Evolutionary conservation across 2,888 invertebrate genomes (phyloP).

Genomic region (Actias luna): DNA sequence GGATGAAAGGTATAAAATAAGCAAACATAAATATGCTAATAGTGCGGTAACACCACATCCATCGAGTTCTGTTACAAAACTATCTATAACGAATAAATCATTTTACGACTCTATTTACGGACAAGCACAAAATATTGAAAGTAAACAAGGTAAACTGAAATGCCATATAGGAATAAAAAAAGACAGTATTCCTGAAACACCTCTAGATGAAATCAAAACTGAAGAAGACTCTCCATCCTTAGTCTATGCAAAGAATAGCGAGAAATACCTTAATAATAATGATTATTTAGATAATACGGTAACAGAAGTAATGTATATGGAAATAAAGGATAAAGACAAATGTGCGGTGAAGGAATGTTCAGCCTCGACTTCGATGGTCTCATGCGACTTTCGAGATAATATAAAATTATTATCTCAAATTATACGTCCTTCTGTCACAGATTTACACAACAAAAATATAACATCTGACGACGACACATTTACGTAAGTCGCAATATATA

Average conservation of each 20-base stretch:
- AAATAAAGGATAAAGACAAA: slow-evolving; percentile 32
- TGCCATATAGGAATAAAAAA: slow-evolving; percentile 32
- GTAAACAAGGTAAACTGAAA: slow-evolving; percentile 35
- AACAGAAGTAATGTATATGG: slow-evolving; percentile 58
- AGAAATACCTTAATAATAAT: slow-evolving; percentile 54
- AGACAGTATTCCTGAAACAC: slow-evolving; percentile 29
- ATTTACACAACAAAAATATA: slow-evolving; percentile 27
- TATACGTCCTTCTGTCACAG: slow-evolving; percentile 33
- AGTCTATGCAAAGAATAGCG: slow-evolving; percentile 35
- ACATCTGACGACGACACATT: slow-evolving; percentile 21
- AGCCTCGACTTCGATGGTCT: slow-evolving; percentile 44
- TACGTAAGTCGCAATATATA: slow-evolving; percentile 11
- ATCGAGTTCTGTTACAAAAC: slow-evolving; percentile 66
- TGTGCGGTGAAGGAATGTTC: slow-evolving; percentile 29
- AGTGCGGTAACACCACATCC: slow-evolving; percentile 53
- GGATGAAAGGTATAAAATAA: slow-evolving; percentile 56
- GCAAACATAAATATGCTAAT: slow-evolving; percentile 55
- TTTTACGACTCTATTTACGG: slow-evolving; percentile 75
- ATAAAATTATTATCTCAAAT: slow-evolving; percentile 40
- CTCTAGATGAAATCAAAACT: slow-evolving; percentile 28
- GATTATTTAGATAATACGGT: slow-evolving; percentile 63
- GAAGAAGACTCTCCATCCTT: slow-evolving; percentile 31
- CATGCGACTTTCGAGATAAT: slow-evolving; percentile 45
- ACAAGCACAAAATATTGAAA: slow-evolving; percentile 37
- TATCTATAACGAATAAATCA: slow-evolving; percentile 74